Conservation (phyloP, 1,140 invertebrate genomes). For the Melanaphis sacchari region DNA sequence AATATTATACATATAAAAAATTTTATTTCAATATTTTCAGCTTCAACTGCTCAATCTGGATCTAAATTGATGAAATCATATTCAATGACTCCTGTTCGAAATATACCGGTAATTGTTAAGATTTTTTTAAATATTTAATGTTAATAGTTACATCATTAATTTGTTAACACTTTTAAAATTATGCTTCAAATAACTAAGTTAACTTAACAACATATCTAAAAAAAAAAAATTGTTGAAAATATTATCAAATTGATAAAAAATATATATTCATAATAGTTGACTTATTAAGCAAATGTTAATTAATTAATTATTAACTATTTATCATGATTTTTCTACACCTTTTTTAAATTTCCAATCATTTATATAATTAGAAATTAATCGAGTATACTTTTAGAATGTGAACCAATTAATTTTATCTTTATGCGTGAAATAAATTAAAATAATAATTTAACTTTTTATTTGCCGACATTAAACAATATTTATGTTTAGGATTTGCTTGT, state of each 20-base stretch:
- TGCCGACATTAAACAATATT: too few relatives aligned
- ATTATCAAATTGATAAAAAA: not conserved
- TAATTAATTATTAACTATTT: not conserved
- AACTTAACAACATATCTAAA: too few relatives aligned
- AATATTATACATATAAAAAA: not conserved
- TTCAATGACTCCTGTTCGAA: not conserved
- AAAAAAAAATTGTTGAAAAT: not conserved
- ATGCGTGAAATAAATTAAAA: too few relatives aligned
- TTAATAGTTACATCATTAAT: not conserved
- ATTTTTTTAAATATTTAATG: not conserved
- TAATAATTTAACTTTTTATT: too few relatives aligned
- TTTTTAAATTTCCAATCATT: not conserved
- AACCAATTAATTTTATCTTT: too few relatives aligned
- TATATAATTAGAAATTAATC: not conserved
- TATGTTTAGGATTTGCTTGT: too few relatives aligned
- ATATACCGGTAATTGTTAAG: slow-evolving; percentile 41
- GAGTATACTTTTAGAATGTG: too few relatives aligned
- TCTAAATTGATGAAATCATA: not conserved
- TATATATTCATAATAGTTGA: not conserved
- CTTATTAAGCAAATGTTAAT: not conserved
- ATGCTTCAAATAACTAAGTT: too few relatives aligned
- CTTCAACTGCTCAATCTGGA: not conserved
- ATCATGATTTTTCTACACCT: not conserved
- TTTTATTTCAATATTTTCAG: not conserved
- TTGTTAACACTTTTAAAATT: not conserved